Base-by-base conservation (phyloP, 2,797 vertebrate genomes). In the Sebastiscus albofasciatus region DNA sequence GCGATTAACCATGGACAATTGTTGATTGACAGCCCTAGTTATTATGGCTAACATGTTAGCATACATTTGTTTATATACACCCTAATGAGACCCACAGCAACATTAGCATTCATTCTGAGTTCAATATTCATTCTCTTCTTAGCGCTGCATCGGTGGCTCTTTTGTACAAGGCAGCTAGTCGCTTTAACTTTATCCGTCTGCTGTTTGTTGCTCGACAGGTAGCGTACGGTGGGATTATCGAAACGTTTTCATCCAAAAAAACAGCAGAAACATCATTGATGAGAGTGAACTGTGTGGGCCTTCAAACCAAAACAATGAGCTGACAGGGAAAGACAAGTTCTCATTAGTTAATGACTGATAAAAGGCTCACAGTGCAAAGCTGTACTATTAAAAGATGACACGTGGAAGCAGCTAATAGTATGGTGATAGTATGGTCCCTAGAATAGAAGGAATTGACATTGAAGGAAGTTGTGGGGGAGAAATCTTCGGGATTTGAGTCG, bases 391-490 rank as follows among this genome's bases (percentile, higher is more conserved):
- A 49, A 58, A 76, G 36, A 54, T 60, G 27, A 69, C 27, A 24
- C 0, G 0, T 52, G 29, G 31, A 56, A 27, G 36, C 29, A 3
- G 71, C 11, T 58, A n/a, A 49, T 26, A 46, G 42, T 46, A 1
- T 8, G 12, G 11, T 46, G 18, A 46, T 26, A 46, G 42, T 49
- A 1, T 26, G 36, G 11, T 46, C 54, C 52, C 46, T 46, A 54
- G n/a, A 80, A 72, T 69, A 75, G 46, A 52, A n/a, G 16, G 22
- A 2, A 46, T 46, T 3, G 22, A 14, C 77, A 66, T 67, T 71
- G 72, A 77, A 75, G 67, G 26, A 75, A 72, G 18, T 65, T 29
- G 67, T 77, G 67, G 81, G 82, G 79, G 83, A 80, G 60, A 78
- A 74, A 83, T 87, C 46, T 75, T 14, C 12, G 33, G 62, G 66